Conservation (phyloP, 2,113 vertebrate genomes). For the Phodopus roborovskii region DNA sequence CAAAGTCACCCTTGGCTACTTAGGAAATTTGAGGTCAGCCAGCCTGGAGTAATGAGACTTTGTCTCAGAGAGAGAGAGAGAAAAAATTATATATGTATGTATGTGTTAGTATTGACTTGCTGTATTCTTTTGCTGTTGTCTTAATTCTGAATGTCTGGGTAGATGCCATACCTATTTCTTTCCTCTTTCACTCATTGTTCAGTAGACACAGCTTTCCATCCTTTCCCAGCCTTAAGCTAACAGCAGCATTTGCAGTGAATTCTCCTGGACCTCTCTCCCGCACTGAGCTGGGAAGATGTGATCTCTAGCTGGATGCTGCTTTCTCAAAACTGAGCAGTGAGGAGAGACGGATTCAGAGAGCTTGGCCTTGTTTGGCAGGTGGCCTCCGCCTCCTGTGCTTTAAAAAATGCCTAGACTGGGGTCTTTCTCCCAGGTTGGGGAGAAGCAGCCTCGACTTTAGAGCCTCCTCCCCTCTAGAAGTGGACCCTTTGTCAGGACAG, state of each 20-base stretch:
- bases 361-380: background rate
- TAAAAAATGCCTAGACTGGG: background rate
- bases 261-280: background rate
- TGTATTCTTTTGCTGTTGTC: background rate
- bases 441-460: background rate
- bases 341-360: background rate
- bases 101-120: background rate
- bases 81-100: background rate
- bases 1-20: background rate
- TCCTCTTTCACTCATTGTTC: background rate
- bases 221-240: background rate
- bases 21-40: background rate
- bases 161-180: background rate
- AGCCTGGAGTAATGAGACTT: background rate
- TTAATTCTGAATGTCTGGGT: background rate
- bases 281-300: background rate
- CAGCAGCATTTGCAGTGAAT: background rate
- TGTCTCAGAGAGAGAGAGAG: background rate
- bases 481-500: background rate
- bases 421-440: accelerated
- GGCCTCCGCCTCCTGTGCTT: background rate
- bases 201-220: background rate
- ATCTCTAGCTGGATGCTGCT: background rate
- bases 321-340: background rate
- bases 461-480: background rate